Conservation (phyloP, 2,888 invertebrate species). For the Entomobrya multifasciata region DNA sequence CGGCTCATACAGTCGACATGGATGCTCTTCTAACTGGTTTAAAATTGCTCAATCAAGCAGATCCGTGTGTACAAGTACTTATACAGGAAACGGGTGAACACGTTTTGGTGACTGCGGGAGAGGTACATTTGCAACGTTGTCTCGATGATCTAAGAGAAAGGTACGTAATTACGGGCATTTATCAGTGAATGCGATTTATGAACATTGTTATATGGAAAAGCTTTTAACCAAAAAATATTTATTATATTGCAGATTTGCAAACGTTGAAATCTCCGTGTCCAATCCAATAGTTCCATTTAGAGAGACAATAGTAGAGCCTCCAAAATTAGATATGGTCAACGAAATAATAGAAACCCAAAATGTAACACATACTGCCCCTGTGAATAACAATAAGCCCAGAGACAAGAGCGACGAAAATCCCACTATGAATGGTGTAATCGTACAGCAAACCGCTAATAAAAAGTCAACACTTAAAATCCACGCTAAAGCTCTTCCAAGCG, state of each 20-base stretch:
- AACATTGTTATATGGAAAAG: background rate
- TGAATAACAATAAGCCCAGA: conserved; percentile 14
- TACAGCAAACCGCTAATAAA: conserved; percentile 87
- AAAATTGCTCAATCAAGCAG: conserved; percentile 94
- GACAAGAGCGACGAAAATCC: conserved; percentile 35
- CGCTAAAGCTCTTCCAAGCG: conserved; percentile 89
- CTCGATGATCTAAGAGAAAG: conserved; percentile 91
- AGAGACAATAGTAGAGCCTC: conserved; percentile 93
- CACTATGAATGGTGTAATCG: conserved; percentile 81
- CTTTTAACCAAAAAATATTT: background rate
- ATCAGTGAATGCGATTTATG: too few relatives aligned
- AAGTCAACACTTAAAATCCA: conserved; percentile 87
- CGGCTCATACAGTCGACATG: conserved; percentile 90
- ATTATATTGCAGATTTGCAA: conserved; percentile 8
- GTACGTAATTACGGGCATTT: conserved; percentile 79
- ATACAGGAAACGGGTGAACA: conserved; percentile 97
- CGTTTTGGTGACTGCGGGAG: conserved; percentile 96
- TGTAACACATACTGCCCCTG: conserved; percentile 10
- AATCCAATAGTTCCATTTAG: conserved; percentile 97
- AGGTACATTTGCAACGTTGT: conserved; percentile 98
- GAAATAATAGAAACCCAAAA: conserved; percentile 88
- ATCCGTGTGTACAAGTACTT: conserved; percentile 94
- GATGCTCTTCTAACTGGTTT: conserved; percentile 84
- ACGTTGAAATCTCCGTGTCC: conserved; percentile 93
- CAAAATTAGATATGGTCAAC: conserved; percentile 91